Percentiles rank a stretch among this genome's conserved stretches.
phyloP scores from a whole-genome alignment of 2,113 vertebrate genomes.

The Lucifuga dentata region DNA sequence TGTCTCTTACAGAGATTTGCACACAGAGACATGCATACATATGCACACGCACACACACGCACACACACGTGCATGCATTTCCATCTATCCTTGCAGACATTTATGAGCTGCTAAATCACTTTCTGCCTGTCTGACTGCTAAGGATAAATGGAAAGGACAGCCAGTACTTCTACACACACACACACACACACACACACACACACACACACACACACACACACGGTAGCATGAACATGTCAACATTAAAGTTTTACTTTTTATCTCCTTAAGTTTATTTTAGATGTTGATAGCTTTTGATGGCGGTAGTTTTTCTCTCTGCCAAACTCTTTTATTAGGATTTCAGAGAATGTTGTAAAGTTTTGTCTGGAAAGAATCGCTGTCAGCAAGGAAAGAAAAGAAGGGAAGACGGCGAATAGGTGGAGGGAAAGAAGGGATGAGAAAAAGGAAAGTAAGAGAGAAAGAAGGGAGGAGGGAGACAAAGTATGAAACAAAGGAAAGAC shows the following conservation, averaged over 20 bases:
- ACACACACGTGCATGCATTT: conserved; percentile 9
- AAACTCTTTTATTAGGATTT: not conserved
- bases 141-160: conserved; percentile 53
- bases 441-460: no score
- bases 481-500: no score
- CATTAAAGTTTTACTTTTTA: conserved; percentile 24
- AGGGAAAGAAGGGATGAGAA: not conserved
- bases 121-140: conserved; percentile 18
- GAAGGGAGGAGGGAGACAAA: no score
- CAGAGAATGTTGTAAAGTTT: conserved; percentile 10
- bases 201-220: conserved; percentile 19
- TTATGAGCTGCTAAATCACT: conserved; percentile 64
- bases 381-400: not conserved
- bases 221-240: not conserved
- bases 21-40: conserved; percentile 1
- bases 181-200: not conserved
- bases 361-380: not conserved
- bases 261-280: conserved; percentile 25
- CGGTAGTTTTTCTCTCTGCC: not conserved
- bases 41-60: not conserved
- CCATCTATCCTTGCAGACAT: conserved; percentile 44
- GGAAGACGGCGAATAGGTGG: not conserved
- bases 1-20: not conserved
- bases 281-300: not conserved
- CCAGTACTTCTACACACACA: not conserved